These are phyloP conservation scores for Pachycephus smyrnensis DNA, from an alignment of 2,888 invertebrate genomes.

Conservation along the genomic window DNA sequence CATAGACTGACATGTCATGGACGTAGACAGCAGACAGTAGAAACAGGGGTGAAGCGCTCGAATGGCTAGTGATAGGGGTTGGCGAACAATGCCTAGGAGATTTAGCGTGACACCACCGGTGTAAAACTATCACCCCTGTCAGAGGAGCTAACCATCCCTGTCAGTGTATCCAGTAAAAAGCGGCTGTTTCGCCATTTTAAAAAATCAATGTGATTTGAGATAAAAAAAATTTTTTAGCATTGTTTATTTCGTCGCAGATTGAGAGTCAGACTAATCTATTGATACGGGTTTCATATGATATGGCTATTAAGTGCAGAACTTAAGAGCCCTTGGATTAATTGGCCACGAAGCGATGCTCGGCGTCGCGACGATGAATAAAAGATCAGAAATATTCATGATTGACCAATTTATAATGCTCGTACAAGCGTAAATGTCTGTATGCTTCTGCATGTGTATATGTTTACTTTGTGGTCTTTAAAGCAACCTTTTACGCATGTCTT, in stretches of 20 bases:
- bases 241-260: too few species aligned
- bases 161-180: not conserved
- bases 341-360: slow-evolving; percentile 10
- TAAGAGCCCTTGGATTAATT: slow-evolving; percentile 20
- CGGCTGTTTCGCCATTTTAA: too few species aligned
- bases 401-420: slow-evolving; percentile 17
- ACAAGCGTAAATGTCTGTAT: not conserved
- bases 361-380: slow-evolving; percentile 20
- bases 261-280: too few species aligned
- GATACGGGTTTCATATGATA: too few species aligned
- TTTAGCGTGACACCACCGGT: slow-evolving; percentile 60
- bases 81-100: slow-evolving; percentile 56
- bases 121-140: slow-evolving; percentile 48
- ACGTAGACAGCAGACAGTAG: slow-evolving; percentile 7
- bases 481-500: too few species aligned
- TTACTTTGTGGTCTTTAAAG: too few species aligned
- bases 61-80: slow-evolving; percentile 42
- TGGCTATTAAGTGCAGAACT: slow-evolving; percentile 13
- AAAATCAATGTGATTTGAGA: too few species aligned
- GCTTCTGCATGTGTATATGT: too few species aligned
- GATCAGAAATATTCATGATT: slow-evolving; percentile 24
- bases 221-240: too few species aligned
- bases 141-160: slow-evolving; percentile 12
- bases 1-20: too few species aligned
- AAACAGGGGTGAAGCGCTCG: slow-evolving; percentile 33